These are phyloP conservation scores for Oncorhynchus gorbuscha DNA, from an alignment of 2,113 vertebrate species.

Conservation along the genomic window DNA sequence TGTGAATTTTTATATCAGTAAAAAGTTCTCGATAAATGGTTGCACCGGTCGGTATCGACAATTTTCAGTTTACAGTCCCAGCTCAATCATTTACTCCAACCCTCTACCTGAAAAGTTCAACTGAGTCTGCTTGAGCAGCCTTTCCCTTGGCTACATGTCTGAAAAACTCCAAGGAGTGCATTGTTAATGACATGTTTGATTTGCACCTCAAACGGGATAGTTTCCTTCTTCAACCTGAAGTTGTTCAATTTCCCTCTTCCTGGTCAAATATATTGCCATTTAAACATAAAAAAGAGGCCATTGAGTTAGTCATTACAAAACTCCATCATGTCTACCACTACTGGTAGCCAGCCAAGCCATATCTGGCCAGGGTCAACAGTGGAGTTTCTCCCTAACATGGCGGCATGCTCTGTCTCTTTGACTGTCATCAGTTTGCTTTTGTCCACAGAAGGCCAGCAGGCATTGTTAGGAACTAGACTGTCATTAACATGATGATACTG, in stretches of 20 bases:
- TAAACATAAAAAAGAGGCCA: conserved; percentile 96
- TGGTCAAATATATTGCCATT: conserved; percentile 94
- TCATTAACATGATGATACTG: too few species aligned
- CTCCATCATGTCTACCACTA: conserved; percentile 95
- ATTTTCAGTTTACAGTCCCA: too few species aligned
- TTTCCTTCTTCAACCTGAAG: conserved; percentile 72
- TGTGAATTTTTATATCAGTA: too few species aligned
- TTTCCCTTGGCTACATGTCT: conserved; percentile 53
- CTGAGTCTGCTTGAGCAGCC: conserved; percentile 57
- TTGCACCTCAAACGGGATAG: conserved; percentile 77
- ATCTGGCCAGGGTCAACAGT: conserved; percentile 94
- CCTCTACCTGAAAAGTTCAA: conserved; percentile 59
- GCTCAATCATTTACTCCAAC: too few species aligned
- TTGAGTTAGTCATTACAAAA: conserved; percentile 91
- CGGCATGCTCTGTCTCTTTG: conserved; percentile 79
- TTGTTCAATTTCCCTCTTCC: conserved; percentile 83
- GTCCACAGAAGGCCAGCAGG: conserved; percentile 88
- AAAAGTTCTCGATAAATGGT: too few species aligned
- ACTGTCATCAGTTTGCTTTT: conserved; percentile 91
- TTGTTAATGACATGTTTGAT: conserved; percentile 71
- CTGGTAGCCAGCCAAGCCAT: conserved; percentile 85
- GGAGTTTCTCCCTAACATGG: conserved; percentile 63
- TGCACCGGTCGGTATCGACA: too few species aligned
- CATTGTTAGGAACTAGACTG: too few species aligned
- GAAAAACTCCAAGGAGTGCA: conserved; percentile 66